Evolutionary conservation across 2,888 invertebrate genomes (phyloP).

Genomic region (Melieria crassipennis): DNA sequence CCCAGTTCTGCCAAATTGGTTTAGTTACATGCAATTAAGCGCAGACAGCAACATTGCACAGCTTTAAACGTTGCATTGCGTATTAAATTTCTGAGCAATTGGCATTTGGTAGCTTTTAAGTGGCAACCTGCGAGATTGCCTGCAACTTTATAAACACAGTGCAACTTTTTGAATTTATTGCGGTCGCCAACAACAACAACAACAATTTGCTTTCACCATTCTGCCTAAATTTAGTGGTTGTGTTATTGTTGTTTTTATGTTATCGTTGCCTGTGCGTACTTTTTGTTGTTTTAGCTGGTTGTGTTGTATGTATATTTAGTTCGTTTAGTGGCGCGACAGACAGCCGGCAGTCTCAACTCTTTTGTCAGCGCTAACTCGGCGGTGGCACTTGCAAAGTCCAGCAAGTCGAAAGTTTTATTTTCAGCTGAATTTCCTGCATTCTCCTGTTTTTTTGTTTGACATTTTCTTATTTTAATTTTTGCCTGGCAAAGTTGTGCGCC

Average conservation of each 20-base stretch:
- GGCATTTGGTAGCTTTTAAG: background rate
- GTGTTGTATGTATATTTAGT: conserved; percentile 32
- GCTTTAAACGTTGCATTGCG: no score
- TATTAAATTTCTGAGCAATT: background rate
- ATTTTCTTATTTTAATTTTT: conserved; percentile 27
- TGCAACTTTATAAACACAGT: conserved; percentile 14
- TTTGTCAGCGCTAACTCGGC: background rate
- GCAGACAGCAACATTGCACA: no score
- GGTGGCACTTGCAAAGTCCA: conserved; percentile 1
- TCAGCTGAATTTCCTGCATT: conserved; percentile 6
- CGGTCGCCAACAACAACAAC: conserved; percentile 9
- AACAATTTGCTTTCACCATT: background rate
- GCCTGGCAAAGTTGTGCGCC: conserved; percentile 35
- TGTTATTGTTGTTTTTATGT: conserved; percentile 20
- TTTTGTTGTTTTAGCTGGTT: conserved; percentile 6
- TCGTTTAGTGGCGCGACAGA: conserved; percentile 25
- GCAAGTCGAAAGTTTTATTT: conserved; percentile 7
- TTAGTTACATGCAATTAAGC: no score
- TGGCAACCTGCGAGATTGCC: conserved; percentile 27
- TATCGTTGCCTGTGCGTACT: background rate
- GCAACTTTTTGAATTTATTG: conserved; percentile 17
- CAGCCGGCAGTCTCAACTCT: conserved; percentile 4
- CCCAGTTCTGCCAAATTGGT: no score
- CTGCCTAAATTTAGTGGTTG: background rate
- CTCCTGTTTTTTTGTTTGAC: background rate